Evolutionary conservation across 2,797 vertebrate genomes (phyloP), one percentile per base, ranked within the genome.

Genomic region (Stomatorhinus walkeri): DNA sequence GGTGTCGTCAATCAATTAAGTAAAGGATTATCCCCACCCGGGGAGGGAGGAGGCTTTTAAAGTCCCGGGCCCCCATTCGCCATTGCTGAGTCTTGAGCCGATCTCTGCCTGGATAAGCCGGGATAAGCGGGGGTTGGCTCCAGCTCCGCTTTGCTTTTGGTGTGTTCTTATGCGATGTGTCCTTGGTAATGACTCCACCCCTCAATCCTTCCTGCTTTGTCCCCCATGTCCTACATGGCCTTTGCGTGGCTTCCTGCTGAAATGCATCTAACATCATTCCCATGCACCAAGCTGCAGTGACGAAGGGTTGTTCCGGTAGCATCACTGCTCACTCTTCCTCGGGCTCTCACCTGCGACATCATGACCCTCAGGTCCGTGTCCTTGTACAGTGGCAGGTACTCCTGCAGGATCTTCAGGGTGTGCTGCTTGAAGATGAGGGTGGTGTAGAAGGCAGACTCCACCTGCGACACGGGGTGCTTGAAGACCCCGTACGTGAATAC

Each of bases 371-470:
- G 93, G 92, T 96, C 96, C 0, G 89, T 22, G 0, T 94, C 91
- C 24, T 28, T 91, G 92, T 95, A 96, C 88, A 95, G 89, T 0
- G 95, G 95, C 87, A 96, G 89, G 90, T 96, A 96, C 88, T 94
- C 93, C 90, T 92, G 93, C 46, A 96, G 94, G 89, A 96, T 88
- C 81, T 16, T 84, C 54, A 96, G 91, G 1, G 94, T 56, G 51
- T 96, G 95, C 0, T 96, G 96, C 90, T 96, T 95, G 88, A 96
- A 96, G 92, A 96, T 95, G 91, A 94, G 95, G 0, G 94, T 92
- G 8, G 93, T 91, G 91, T 95, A 96, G 24, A 95, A 92, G 0
- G 91, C 91, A 89, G 93, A 92, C 91, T 96, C 94, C 90, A 96
- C 81, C 0, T 91, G 88, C 0, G 96, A 96, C 32, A 96, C 94